Percentiles rank a stretch among this genome's conserved stretches.
phyloP scores from a whole-genome alignment of 2,113 vertebrate species.

The Lutjanus erythropterus region DNA sequence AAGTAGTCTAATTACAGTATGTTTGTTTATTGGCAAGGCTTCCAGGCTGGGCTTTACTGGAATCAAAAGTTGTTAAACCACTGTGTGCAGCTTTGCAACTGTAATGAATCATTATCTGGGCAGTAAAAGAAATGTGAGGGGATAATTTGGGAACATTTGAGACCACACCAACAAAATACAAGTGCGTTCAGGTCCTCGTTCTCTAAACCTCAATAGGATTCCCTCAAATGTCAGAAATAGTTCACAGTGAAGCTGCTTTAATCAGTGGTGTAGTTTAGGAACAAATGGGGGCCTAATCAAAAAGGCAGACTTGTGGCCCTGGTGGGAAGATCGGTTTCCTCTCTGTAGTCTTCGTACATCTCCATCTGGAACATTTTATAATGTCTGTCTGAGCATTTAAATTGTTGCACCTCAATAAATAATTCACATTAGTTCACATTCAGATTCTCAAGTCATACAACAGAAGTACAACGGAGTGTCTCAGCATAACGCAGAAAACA shows the following conservation, averaged over 20 bases:
- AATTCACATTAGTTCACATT: background rate
- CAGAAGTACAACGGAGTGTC: background rate
- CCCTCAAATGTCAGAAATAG: conserved; percentile 53
- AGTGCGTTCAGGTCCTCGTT: conserved; percentile 28
- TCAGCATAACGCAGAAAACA: background rate
- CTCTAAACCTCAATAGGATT: conserved; percentile 39
- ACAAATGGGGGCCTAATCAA: conserved; percentile 55
- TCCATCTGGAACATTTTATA: conserved; percentile 61
- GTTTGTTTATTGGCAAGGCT: conserved; percentile 67
- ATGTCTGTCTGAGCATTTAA: conserved; percentile 35
- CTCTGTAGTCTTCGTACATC: conserved; percentile 27
- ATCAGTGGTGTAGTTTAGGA: conserved; percentile 39
- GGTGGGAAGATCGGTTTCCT: conserved; percentile 47
- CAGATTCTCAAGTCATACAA: background rate
- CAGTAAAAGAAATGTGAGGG: conserved; percentile 73
- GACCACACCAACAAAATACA: conserved; percentile 50
- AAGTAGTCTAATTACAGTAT: conserved; percentile 58
- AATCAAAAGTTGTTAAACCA: conserved; percentile 72
- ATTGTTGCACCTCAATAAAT: conserved; percentile 37
- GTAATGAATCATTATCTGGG: conserved; percentile 73
- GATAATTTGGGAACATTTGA: conserved; percentile 64
- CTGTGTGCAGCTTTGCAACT: conserved; percentile 66
- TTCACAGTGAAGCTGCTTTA: conserved; percentile 42
- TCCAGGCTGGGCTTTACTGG: conserved; percentile 63
- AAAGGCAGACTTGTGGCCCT: conserved; percentile 41